Conservation (phyloP, 1,140 invertebrate species). For the Zaprionus lachaisei region DNA sequence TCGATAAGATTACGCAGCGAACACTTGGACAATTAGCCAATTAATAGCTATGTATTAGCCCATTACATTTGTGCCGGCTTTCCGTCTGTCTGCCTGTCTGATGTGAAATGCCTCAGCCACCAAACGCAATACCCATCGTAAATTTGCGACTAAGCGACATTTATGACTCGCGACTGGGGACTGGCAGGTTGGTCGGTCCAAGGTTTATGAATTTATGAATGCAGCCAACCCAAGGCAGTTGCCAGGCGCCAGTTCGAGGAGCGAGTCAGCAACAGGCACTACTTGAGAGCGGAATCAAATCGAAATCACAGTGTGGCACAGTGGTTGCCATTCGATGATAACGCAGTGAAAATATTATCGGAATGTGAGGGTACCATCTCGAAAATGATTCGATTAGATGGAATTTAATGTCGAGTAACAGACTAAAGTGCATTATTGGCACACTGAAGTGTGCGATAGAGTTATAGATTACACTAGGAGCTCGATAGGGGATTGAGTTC, state of each 20-base stretch:
- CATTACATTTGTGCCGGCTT: slow-evolving; percentile 9
- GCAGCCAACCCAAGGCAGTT: slow-evolving; percentile 25
- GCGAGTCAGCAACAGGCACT: slow-evolving; percentile 17
- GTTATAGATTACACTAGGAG: not conserved
- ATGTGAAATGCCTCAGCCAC: not conserved
- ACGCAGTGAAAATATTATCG: not conserved
- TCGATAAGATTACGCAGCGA: slow-evolving; percentile 39
- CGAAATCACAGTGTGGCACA: slow-evolving; percentile 1
- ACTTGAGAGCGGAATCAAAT: slow-evolving; percentile 13
- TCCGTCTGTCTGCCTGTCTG: not conserved
- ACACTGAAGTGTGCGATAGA: not conserved
- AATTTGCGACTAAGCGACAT: slow-evolving; percentile 30
- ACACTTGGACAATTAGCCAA: slow-evolving; percentile 38
- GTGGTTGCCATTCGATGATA: slow-evolving; percentile 20
- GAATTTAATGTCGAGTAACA: not conserved
- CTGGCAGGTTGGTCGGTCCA: not conserved
- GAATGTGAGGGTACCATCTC: not conserved
- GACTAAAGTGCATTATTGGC: not conserved
- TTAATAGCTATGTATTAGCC: slow-evolving; percentile 34
- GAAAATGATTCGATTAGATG: not conserved
- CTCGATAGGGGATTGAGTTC: not conserved
- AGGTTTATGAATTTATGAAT: slow-evolving; percentile 43
- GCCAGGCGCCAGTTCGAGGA: slow-evolving; percentile 12
- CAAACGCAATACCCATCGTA: slow-evolving; percentile 5
- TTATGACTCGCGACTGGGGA: slow-evolving; percentile 19